Evolutionary conservation across 2,888 invertebrate species (phyloP), one percentile per base, ranked within the genome.

Genomic region (Meteorus cinctellus): DNA sequence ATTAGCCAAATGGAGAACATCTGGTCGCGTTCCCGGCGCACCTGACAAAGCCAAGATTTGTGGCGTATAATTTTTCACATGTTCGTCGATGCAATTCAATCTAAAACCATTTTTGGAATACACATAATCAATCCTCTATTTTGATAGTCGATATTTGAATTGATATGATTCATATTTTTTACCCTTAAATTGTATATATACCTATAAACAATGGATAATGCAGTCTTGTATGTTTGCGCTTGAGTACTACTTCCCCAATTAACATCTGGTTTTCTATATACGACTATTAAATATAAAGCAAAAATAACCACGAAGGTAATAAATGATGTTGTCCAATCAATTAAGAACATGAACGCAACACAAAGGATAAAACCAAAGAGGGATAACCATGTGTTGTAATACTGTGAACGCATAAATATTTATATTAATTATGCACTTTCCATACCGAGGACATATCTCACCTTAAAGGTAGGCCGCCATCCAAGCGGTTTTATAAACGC

Each of bases 191-290:
- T 24, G 2, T 34, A 34, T 34, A 24, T 68, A 73, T 84, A 89
- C 89, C 86, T 83, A 79, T 96, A 95, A 0, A 97, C 95, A 19
- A 96, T 95, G 12, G 95, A 94, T 4, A 99, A 89, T 0, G 98
- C 98, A 12, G 95, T 95, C 89, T 97, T 97, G 90, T 98, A 98
- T 45, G 95, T 96, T 90, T 98, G 98, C 0, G 98, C 98, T 90
- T 98, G 98, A 0, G 98, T 97, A 8, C 97, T 97, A 75, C 97
- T 97, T 31, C 98, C 98, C 98, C 98, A 98, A 90, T 98, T 98
- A 2, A 98, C 98, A 87, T 98, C 96, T 86, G 98, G 98, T 86
- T 98, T 97, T 69, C 97, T 92, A 86, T 98, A 97, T 82, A 96
- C 95, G 16, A 99, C 96, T 85, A 98, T 95, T 82, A 98, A 92